phyloP scores from a whole-genome alignment of 2,113 vertebrate species.

The Sminthopsis crassicaudata region DNA sequence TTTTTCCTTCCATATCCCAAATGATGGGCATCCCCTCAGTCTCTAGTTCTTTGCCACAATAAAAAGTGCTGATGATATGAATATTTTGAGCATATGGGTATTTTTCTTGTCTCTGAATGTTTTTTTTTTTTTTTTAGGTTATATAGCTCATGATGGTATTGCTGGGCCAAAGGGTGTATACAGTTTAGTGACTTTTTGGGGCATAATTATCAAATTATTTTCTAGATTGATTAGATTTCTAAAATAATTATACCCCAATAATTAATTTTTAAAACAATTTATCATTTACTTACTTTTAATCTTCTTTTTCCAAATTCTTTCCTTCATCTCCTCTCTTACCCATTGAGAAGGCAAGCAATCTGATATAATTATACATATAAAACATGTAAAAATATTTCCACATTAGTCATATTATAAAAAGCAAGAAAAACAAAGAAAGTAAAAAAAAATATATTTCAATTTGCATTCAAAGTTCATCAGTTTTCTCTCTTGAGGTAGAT shows the following conservation, averaged over 20 bases:
- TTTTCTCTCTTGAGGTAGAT: not conserved
- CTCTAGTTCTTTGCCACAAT: not conserved
- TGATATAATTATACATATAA: not conserved
- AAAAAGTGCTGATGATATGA: not conserved
- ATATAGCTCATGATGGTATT: not conserved
- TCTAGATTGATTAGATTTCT: not conserved
- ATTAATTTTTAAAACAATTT: not conserved
- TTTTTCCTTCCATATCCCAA: not conserved
- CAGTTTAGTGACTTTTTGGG: not conserved
- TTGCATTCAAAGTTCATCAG: not conserved
- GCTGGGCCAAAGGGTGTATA: not conserved
- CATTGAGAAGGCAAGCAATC: not conserved
- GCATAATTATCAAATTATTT: not conserved
- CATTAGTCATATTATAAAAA: not conserved
- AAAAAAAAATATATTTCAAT: not conserved
- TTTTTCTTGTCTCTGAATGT: not conserved
- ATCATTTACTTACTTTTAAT: not conserved
- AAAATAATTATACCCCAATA: not conserved
- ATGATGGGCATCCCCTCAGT: not conserved
- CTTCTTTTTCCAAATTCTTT: not conserved
- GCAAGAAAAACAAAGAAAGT: not conserved
- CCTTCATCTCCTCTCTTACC: not conserved
- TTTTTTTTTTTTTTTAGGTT: not conserved
- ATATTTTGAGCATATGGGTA: not conserved
- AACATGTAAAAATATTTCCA: not conserved